These are phyloP conservation scores for Eptatretus atami DNA, from an alignment of 2,797 vertebrate species.

Conservation along the genomic window DNA sequence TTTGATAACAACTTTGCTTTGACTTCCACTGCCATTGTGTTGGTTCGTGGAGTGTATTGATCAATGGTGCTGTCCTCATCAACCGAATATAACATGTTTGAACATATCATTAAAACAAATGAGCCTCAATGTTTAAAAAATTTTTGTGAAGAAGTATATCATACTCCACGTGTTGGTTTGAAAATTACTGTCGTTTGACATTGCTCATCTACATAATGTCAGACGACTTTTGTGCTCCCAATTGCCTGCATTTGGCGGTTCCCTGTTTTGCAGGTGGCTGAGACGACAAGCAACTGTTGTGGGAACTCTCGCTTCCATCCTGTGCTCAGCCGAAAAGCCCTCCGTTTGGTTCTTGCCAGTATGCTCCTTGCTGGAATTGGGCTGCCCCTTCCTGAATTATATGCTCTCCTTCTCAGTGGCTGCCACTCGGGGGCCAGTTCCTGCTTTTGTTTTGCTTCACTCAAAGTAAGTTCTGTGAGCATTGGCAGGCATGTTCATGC, in stretches of 20 bases:
- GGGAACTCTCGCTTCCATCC: slow-evolving; percentile 54
- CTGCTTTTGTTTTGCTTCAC: slow-evolving; percentile 59
- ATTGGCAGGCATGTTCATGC: background rate
- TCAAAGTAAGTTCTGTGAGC: slow-evolving; percentile 27
- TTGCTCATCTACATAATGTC: slow-evolving; percentile 11
- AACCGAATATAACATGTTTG: too few species aligned
- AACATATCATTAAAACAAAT: slow-evolving; percentile 7
- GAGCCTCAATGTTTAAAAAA: slow-evolving; percentile 11
- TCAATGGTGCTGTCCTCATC: too few species aligned
- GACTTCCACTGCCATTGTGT: slow-evolving; percentile 9
- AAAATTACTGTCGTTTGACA: background rate
- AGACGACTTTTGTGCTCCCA: background rate
- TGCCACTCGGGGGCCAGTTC: slow-evolving; percentile 36
- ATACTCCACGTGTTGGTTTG: too few species aligned
- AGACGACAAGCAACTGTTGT: slow-evolving; percentile 64
- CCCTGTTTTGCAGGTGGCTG: slow-evolving; percentile 28
- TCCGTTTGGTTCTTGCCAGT: slow-evolving; percentile 61
- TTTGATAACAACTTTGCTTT: background rate
- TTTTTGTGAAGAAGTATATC: background rate
- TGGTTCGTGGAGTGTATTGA: slow-evolving; percentile 6
- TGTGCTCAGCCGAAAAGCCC: slow-evolving; percentile 24
- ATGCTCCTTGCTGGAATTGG: slow-evolving; percentile 68
- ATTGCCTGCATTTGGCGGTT: slow-evolving; percentile 1
- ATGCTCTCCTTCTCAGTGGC: slow-evolving; percentile 42
- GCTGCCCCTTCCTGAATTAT: slow-evolving; percentile 47